Conservation (phyloP, 2,797 vertebrate genomes). For the Euthynnus affinis region DNA sequence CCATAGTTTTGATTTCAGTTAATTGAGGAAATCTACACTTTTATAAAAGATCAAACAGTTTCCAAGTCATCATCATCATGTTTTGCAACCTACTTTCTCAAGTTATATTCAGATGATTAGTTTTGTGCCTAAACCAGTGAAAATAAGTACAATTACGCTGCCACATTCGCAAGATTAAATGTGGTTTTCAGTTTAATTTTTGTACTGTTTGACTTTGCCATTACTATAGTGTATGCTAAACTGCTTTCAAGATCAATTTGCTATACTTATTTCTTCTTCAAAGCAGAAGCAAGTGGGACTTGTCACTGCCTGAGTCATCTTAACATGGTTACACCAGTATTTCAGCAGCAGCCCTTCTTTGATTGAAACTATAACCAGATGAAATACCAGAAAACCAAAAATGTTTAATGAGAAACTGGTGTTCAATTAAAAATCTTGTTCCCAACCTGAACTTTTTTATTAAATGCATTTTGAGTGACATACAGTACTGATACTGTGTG, state of each 20-base stretch:
- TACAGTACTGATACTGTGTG: constrained; percentile 14
- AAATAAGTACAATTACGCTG: not conserved
- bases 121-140: not conserved
- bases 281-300: not conserved
- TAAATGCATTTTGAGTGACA: constrained; percentile 23
- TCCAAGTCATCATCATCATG: too few species aligned
- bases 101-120: not conserved
- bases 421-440: not conserved
- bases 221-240: not conserved
- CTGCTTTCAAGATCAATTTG: not conserved
- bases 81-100: not conserved
- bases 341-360: constrained; percentile 26
- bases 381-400: constrained; percentile 35
- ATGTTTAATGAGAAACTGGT: constrained; percentile 11
- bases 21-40: not conserved
- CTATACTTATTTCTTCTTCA: constrained; percentile 8
- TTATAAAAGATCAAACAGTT: too few species aligned
- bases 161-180: not conserved
- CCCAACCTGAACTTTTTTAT: not conserved
- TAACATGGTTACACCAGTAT: constrained; percentile 7
- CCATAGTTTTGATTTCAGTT: not conserved
- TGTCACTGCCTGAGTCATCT: constrained; percentile 20
- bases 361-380: constrained; percentile 38
- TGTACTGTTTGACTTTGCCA: not conserved
- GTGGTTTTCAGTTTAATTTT: not conserved